Percentiles rank a stretch among this genome's conserved stretches.
Conservation (phyloP, 2,113 vertebrate genomes). For the Pandion haliaetus region DNA sequence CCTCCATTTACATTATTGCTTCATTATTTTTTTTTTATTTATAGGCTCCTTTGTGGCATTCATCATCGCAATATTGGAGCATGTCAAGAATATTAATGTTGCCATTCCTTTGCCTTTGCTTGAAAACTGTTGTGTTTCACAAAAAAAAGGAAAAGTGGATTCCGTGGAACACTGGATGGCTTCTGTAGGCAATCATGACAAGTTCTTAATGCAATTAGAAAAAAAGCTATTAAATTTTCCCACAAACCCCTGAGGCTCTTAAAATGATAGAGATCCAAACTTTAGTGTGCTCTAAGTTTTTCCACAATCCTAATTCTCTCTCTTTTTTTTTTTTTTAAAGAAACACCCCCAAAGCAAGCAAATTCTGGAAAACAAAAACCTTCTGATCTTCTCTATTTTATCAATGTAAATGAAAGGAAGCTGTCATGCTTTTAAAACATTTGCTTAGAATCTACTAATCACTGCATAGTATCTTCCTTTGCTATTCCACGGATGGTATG, state of each 20-base stretch:
- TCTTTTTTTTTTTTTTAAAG: too few relatives aligned
- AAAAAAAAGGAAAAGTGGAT: background rate
- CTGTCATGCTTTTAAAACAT: background rate
- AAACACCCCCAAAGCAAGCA: background rate
- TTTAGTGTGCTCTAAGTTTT: background rate
- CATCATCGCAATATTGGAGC: background rate
- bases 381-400: background rate
- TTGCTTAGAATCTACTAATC: background rate
- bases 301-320: background rate
- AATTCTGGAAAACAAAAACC: background rate
- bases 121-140: background rate
- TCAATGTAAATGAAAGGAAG: background rate
- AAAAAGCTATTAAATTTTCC: background rate
- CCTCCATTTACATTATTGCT: constrained; percentile 48
- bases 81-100: constrained; percentile 41
- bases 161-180: background rate
- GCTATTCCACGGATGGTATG: background rate
- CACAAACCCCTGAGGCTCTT: background rate
- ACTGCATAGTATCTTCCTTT: background rate
- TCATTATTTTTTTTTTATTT: constrained; percentile 40
- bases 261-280: background rate
- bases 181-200: background rate
- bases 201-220: background rate
- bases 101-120: constrained; percentile 31
- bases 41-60: constrained; percentile 20